phyloP scores from a whole-genome alignment of 1,140 invertebrate species.

The Diabrotica undecimpunctata region DNA sequence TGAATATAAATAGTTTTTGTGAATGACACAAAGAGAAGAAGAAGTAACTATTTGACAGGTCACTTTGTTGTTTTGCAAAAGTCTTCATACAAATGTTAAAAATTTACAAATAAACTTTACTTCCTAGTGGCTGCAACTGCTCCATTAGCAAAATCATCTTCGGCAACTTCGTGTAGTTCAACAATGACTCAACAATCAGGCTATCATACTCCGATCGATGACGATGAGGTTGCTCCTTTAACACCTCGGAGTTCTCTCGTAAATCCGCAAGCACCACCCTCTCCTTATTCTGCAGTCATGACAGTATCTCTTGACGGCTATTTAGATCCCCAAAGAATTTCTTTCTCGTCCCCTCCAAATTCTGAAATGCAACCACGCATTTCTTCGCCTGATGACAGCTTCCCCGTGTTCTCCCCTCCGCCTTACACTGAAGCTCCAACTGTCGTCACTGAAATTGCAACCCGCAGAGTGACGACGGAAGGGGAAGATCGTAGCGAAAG shows the following conservation, averaged over 20 bases:
- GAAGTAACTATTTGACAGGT: too few relatives aligned
- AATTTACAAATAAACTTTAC: too few relatives aligned
- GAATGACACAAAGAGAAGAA: too few relatives aligned
- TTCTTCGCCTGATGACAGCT: slow-evolving; percentile 71
- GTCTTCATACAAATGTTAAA: too few relatives aligned
- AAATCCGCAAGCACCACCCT: slow-evolving; percentile 52
- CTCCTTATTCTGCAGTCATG: slow-evolving; percentile 79
- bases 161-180: slow-evolving; percentile 53
- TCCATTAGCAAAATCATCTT: slow-evolving; percentile 56
- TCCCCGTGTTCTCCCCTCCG: slow-evolving; percentile 79
- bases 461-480: slow-evolving; percentile 27
- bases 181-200: slow-evolving; percentile 52
- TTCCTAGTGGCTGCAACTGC: slow-evolving; percentile 23
- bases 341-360: slow-evolving; percentile 71
- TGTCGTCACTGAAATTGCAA: slow-evolving; percentile 14
- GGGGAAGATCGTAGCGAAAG: slow-evolving; percentile 46
- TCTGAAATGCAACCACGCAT: slow-evolving; percentile 65
- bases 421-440: slow-evolving; percentile 57
- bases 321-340: slow-evolving; percentile 73
- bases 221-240: slow-evolving; percentile 47
- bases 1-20: too few relatives aligned
- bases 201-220: slow-evolving; percentile 61
- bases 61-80: too few relatives aligned
- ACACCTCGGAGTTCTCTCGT: slow-evolving; percentile 53
- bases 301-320: slow-evolving; percentile 82